Conservation (phyloP, 2,888 invertebrate species). For the Netelia virgata region DNA sequence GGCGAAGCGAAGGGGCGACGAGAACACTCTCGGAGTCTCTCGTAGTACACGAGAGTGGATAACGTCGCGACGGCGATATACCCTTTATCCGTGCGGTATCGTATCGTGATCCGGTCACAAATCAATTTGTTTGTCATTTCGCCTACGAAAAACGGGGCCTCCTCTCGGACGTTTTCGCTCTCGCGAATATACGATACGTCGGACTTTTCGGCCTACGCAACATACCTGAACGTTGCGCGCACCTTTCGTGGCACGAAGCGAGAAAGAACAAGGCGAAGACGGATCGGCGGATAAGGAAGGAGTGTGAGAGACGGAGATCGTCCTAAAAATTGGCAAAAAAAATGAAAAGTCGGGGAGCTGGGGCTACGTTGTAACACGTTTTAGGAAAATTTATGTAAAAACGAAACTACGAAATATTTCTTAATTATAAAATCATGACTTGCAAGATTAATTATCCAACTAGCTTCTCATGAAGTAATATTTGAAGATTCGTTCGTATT, state of each 20-base stretch:
- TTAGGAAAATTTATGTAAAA: too few relatives aligned
- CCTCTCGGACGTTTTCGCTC: neutral
- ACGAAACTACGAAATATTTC: too few relatives aligned
- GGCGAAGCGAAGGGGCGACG: neutral
- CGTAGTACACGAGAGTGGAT: constrained; percentile 25
- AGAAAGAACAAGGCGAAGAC: neutral
- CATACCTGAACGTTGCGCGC: neutral
- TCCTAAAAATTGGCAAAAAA: too few relatives aligned
- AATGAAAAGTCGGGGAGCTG: too few relatives aligned
- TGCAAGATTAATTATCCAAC: too few relatives aligned
- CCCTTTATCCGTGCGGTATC: constrained; percentile 56
- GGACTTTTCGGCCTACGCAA: constrained; percentile 31
- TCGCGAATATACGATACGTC: constrained; percentile 11
- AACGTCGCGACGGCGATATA: constrained; percentile 39
- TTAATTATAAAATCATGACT: too few relatives aligned
- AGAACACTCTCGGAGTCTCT: constrained; percentile 55
- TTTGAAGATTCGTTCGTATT: too few relatives aligned
- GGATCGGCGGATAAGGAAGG: neutral
- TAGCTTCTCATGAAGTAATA: too few relatives aligned
- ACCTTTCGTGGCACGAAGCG: neutral
- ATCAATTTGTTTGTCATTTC: constrained; percentile 77
- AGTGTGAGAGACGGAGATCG: neutral
- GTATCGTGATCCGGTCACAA: constrained; percentile 74
- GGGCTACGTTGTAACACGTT: too few relatives aligned
- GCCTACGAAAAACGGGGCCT: constrained; percentile 55